Base-by-base conservation (phyloP, 2,113 vertebrate species). In the Labeo rohita region DNA sequence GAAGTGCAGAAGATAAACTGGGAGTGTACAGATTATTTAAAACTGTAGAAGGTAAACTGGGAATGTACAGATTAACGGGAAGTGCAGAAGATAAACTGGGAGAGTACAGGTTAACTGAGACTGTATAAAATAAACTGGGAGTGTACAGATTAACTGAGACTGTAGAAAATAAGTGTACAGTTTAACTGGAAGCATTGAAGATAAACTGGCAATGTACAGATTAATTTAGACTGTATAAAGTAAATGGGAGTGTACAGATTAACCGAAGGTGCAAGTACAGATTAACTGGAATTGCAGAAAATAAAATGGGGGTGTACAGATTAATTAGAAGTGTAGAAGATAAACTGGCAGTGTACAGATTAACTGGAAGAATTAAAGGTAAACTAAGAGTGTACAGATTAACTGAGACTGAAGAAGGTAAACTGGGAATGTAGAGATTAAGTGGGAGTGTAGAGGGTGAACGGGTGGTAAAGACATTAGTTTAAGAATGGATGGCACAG, bases 301-400 rank as follows among this genome's bases (percentile, higher is more conserved):
- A 4, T 39, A 39, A 39, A 39, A 2, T 39, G 16, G 54, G 16
- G 18, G 1, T 56, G 54, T 59, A 59, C 2, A 59, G 16, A 59
- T 8, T 59, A 59, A 56, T 6, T 59, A 0, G 2, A 59, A 3
- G 18, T 0, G 6, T 0, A 59, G 2, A 8, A 21, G 5, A 59
- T 18, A 8, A 59, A 21, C 6, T 21, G 56, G 16, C 7, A 59
- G 0, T 21, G 2, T 56, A 18, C 52, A 56, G 5, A 56, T 56
- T 56, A 16, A 7, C 1, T 56, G 0, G 52, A 18, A 56, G 52
- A 0, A 1, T 0, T 6, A 0, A 18, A 56, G 0, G 16, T 6
- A 18, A 18, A 18, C 0, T 56, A 4, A 6, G 52, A 56, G 2
- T 56, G 15, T 56, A 18, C 52, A 56, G 15, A 56, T 56, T 18